Percentiles rank a stretch among this genome's conserved stretches.
These are phyloP conservation scores for Pararge aegeria DNA, from an alignment of 1,140 invertebrate species.

Conservation along the genomic window DNA sequence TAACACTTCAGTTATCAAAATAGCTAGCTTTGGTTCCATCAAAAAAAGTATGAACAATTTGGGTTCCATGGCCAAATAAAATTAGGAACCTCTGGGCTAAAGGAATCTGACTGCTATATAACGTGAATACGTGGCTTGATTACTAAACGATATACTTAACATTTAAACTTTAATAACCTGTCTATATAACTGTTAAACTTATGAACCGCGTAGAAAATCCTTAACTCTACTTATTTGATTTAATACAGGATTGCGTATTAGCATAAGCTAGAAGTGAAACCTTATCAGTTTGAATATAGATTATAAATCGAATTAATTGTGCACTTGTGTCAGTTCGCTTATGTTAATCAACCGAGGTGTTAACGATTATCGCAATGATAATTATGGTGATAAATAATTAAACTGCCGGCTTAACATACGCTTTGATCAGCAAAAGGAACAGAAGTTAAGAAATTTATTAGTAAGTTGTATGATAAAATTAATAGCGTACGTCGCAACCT, in stretches of 20 bases:
- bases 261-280: constrained; percentile 8
- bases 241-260: constrained; percentile 1
- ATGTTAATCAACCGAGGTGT: constrained; percentile 8
- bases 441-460: not conserved
- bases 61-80: no score
- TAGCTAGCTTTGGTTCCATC: no score
- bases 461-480: no score
- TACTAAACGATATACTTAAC: no score
- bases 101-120: no score
- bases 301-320: constrained; percentile 9
- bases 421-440: not conserved
- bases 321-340: constrained; percentile 11
- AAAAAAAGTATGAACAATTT: no score
- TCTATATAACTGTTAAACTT: not conserved
- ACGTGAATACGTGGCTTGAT: no score
- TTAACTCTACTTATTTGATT: not conserved
- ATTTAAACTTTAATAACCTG: no score
- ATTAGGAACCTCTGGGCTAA: no score
- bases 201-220: not conserved
- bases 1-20: no score
- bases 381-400: constrained; percentile 6
- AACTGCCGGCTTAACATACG: not conserved
- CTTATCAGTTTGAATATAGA: constrained; percentile 7
- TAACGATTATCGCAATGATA: constrained; percentile 9
- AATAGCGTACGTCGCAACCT: no score